Percentiles rank a stretch among this genome's conserved stretches.
Evolutionary conservation across 2,113 vertebrate genomes (phyloP).

Genomic region (Lampris incognitus): DNA sequence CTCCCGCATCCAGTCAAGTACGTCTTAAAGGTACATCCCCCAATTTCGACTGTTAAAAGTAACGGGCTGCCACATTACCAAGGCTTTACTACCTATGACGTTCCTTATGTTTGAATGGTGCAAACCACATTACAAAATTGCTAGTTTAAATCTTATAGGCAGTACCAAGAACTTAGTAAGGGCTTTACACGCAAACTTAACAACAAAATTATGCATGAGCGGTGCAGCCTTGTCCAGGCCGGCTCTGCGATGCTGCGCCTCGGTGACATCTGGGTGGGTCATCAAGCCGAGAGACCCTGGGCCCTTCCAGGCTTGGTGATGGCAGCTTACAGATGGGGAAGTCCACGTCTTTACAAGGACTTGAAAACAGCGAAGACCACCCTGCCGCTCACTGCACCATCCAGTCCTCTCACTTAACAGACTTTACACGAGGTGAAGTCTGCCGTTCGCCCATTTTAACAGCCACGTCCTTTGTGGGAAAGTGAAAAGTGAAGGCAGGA

Average conservation of each 20-base stretch:
- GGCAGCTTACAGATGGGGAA: conserved; percentile 47
- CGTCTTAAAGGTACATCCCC: too few relatives aligned
- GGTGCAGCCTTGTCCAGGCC: not conserved
- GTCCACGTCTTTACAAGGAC: conserved; percentile 67
- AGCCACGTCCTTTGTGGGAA: conserved; percentile 34
- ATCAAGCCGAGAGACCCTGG: conserved; percentile 31
- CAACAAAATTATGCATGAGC: too few relatives aligned
- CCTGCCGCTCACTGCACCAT: conserved; percentile 34
- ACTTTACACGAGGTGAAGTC: conserved; percentile 64
- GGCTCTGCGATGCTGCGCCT: not conserved
- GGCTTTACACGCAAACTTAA: too few relatives aligned
- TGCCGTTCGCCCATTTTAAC: conserved; percentile 57
- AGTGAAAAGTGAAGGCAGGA: not conserved
- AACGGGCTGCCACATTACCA: too few relatives aligned
- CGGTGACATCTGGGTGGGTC: conserved; percentile 51
- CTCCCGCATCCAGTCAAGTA: too few relatives aligned
- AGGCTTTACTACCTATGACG: too few relatives aligned
- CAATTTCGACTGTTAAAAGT: too few relatives aligned
- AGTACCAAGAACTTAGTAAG: too few relatives aligned
- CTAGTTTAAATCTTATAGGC: too few relatives aligned
- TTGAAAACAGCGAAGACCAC: conserved; percentile 65
- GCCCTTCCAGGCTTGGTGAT: conserved; percentile 26
- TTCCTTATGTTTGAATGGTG: too few relatives aligned
- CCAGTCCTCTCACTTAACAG: conserved; percentile 50
- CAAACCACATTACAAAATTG: too few relatives aligned